Evolutionary conservation across 2,888 invertebrate species (phyloP).

Genomic region (Lycia hirtaria): DNA sequence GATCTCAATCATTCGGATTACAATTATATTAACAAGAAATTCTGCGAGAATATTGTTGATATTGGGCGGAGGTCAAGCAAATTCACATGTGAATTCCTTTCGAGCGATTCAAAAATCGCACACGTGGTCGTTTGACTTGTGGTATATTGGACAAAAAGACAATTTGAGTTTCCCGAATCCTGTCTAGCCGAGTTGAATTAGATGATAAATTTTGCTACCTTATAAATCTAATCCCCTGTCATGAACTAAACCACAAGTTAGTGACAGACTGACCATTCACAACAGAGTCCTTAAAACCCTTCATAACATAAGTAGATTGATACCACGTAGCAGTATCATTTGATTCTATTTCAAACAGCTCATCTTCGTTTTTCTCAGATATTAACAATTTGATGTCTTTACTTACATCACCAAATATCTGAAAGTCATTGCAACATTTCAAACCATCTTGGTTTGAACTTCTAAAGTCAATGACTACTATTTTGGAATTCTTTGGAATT

Average conservation of each 20-base stretch:
- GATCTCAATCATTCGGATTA: too few species aligned
- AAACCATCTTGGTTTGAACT: conserved; percentile 54
- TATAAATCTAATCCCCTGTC: conserved; percentile 21
- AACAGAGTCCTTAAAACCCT: conserved; percentile 85
- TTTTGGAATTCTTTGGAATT: conserved; percentile 68
- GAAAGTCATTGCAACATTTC: conserved; percentile 71
- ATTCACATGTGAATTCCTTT: too few species aligned
- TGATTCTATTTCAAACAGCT: conserved; percentile 69
- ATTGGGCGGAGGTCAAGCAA: too few species aligned
- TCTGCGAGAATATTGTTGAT: too few species aligned
- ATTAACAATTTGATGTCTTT: conserved; percentile 40
- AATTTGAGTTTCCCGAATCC: too few species aligned
- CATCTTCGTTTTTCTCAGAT: conserved; percentile 49
- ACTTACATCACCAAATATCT: conserved; percentile 71
- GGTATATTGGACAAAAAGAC: too few species aligned
- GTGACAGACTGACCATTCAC: conserved; percentile 83
- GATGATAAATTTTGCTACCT: conserved; percentile 40
- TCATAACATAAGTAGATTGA: conserved; percentile 82
- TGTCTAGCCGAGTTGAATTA: too few species aligned
- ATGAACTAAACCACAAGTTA: conserved; percentile 75
- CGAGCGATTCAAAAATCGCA: too few species aligned
- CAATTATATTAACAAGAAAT: too few species aligned
- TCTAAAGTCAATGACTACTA: conserved; percentile 70
- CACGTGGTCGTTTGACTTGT: too few species aligned
- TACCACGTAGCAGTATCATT: conserved; percentile 75